Evolutionary conservation across 2,797 vertebrate species (phyloP), one percentile per base, ranked within the genome.

Genomic region (Poecilia picta): DNA sequence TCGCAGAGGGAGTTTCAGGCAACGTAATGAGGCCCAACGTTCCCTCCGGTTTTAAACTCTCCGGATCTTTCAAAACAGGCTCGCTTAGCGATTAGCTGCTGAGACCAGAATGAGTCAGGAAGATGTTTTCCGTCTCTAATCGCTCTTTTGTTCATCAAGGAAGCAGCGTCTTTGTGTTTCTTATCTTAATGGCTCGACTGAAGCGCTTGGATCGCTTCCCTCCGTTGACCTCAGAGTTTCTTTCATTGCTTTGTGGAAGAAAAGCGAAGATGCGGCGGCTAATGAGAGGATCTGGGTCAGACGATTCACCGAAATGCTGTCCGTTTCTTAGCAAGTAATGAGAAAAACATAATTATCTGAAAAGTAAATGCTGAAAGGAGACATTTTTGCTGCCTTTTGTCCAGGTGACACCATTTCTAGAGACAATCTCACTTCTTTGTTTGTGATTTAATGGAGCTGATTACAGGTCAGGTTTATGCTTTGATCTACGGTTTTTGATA

Each of bases 1-100:
- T 74, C 68, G 31, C 62, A 83, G 77, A 77, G 73, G 46, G 77
- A 85, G 70, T 12, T 53, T 49, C 31, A 77, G 72, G 71, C 79
- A 76, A 4, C 78, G 75, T 83, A 73, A 74, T 83, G 41, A 84
- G 76, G 71, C 59, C 25, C 43, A 74, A 33, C 57, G 1, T 43
- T 78, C 75, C 76, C 45, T 70, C 41, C 7, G 25, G 51, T 77
- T 85, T 75, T 23, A 66, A 43, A 73, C 36, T 23, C 41, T 81
- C 55, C 15, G 36, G 46, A 47, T 18, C 11, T 70, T 49, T 73
- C 2, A 68, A 76, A 79, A 83, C 43, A 20, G 82, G 45, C 76
- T 82, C 23, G 23, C 75, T 72, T 73, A 20, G 70, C 46, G 31
- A 7, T 78, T 78, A n/a, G 57, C 1, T 74, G 36, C 2, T 41